phyloP scores from a whole-genome alignment of 2,888 invertebrate species.

The Pseudanteris insignis region DNA sequence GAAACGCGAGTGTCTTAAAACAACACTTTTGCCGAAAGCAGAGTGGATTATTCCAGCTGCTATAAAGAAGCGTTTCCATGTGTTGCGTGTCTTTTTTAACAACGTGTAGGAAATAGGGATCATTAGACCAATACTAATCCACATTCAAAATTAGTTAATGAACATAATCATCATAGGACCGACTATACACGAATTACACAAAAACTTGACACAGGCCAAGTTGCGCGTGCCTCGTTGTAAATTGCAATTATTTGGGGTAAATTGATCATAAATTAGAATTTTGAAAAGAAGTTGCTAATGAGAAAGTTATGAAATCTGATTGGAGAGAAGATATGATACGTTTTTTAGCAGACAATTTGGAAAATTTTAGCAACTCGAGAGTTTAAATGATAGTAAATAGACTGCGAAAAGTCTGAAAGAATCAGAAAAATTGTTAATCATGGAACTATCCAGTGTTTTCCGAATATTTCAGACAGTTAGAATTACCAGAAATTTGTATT shows the following conservation, averaged over 20 bases:
- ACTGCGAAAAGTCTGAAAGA: no score
- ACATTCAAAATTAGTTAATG: conserved; percentile 14
- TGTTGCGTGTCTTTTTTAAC: neutral
- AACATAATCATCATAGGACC: conserved; percentile 4
- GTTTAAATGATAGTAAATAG: no score
- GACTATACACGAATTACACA: conserved; percentile 9
- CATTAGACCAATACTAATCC: conserved; percentile 9
- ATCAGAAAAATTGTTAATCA: no score
- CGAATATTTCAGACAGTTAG: no score
- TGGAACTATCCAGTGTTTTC: no score
- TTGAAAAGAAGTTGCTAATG: no score
- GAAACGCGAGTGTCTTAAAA: neutral
- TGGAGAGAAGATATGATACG: no score
- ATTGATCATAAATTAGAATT: neutral
- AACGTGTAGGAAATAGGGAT: conserved; percentile 1
- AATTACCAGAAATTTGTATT: no score
- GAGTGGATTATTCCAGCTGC: conserved; percentile 23
- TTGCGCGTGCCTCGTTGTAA: conserved; percentile 12
- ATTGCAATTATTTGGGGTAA: no score
- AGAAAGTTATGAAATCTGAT: neutral
- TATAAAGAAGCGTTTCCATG: conserved; percentile 20
- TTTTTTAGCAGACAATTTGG: no score
- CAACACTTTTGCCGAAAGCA: conserved; percentile 13
- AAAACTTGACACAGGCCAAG: conserved; percentile 6
- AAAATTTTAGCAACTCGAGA: no score